These are phyloP conservation scores for Tachypleus tridentatus DNA, from an alignment of 1,140 invertebrate species.

Conservation along the genomic window DNA sequence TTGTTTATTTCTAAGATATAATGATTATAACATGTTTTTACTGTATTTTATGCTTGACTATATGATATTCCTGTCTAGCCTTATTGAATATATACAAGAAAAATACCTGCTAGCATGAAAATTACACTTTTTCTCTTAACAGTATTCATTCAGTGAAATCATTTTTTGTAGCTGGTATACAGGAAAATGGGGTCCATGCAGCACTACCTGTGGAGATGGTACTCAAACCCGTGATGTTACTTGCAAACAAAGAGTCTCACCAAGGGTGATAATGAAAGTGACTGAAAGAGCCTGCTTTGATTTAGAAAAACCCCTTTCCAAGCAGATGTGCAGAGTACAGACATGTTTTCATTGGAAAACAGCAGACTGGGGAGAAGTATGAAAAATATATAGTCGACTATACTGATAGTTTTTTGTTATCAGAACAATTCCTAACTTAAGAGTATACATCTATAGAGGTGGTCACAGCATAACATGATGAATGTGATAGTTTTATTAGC, in stretches of 20 bases:
- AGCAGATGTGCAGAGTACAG: background rate
- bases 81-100: no score
- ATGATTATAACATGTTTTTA: no score
- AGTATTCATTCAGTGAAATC: background rate
- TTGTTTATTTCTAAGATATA: no score
- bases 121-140: no score
- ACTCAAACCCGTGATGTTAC: conserved; percentile 38
- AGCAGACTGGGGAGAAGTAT: conserved; percentile 8
- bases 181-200: conserved; percentile 47
- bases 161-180: conserved; percentile 37
- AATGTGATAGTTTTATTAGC: no score
- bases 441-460: no score
- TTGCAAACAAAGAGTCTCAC: conserved; percentile 38
- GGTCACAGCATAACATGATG: no score
- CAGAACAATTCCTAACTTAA: background rate
- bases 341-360: background rate
- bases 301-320: conserved; percentile 1
- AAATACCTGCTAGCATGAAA: no score
- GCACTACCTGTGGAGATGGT: conserved; percentile 54
- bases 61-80: no score
- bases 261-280: conserved; percentile 41
- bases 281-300: conserved; percentile 24
- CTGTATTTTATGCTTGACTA: no score
- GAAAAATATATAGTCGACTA: background rate
- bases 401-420: background rate